These are phyloP conservation scores for Trichopria drosophilae DNA, from an alignment of 2,888 invertebrate species.

Conservation along the genomic window DNA sequence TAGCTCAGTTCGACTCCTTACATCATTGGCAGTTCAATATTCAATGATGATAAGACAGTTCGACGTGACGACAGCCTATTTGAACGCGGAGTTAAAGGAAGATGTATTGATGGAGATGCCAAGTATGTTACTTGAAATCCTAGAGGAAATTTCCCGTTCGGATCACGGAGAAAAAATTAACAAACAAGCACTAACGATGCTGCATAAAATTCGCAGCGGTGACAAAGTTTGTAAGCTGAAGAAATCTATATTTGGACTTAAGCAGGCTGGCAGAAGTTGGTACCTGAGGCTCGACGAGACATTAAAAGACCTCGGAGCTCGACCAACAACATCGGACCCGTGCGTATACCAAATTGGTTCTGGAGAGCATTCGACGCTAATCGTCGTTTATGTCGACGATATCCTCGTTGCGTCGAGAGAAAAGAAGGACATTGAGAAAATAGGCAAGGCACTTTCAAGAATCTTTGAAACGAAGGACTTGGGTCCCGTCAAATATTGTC, in stretches of 20 bases:
- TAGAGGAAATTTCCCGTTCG: neutral
- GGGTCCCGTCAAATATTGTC: constrained; percentile 15
- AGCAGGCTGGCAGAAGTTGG: constrained; percentile 31
- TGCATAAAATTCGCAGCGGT: constrained; percentile 5
- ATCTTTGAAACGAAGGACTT: constrained; percentile 28
- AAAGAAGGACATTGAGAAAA: constrained; percentile 12
- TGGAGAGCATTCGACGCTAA: constrained; percentile 4
- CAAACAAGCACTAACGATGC: constrained; percentile 4
- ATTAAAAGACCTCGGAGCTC: constrained; percentile 11
- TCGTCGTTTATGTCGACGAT: constrained; percentile 18
- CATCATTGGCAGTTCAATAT: constrained; percentile 1
- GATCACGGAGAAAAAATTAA: neutral
- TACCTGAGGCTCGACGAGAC: constrained; percentile 10
- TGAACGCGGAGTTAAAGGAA: constrained; percentile 12
- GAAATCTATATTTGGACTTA: constrained; percentile 29
- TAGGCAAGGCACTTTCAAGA: constrained; percentile 8
- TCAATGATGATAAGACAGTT: constrained; percentile 1
- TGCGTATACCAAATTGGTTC: constrained; percentile 22
- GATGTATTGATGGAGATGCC: constrained; percentile 11
- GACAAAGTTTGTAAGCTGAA: constrained; percentile 27
- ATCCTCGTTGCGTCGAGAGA: constrained; percentile 22
- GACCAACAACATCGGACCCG: constrained; percentile 26
- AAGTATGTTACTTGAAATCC: neutral
- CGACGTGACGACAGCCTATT: constrained; percentile 13
- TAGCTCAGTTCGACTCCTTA: constrained; percentile 6